Evolutionary conservation across 2,113 vertebrate species (phyloP), one percentile per base, ranked within the genome.

Genomic region (Hippocampus mohnikei): DNA sequence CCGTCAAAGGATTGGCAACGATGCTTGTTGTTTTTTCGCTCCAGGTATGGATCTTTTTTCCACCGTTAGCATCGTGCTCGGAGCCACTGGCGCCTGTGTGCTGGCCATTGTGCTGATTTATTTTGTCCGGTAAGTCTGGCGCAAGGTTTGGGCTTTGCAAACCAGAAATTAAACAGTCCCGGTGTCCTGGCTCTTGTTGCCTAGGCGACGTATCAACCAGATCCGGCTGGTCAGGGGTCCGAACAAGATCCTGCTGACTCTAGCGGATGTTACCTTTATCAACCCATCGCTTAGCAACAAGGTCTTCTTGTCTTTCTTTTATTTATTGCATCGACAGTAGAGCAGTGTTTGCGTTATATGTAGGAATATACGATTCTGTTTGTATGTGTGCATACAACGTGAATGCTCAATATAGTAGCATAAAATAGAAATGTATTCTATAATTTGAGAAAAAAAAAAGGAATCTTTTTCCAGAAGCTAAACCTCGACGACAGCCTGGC

Each of bases 231-330:
- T 94, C 48, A 81, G 73, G 25, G 92, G 92, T n/a, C 91, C 91
- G 5, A 89, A 92, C 84, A 93, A 90, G 84, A 93, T 94, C 75
- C 48, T 92, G 23, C 84, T 94, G 69, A 93, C 91, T 59, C 78
- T 93, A 71, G 80, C 69, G 6, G 90, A 94, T 23, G 90, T 94
- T 66, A 93, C 91, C 0, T 94, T 94, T 46, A 93, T 94, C 59
- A 92, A 92, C 74, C 93, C 93, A 0, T 93, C 91, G 0, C 83
- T 94, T 1, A 94, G 93, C 83, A 90, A 91, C 76, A 93, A 92
- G 92, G 93, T 93, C 52, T 62, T 41, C 9, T 10, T 20, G 16
- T 41, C 9, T 16, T 21, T 41, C 20, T 62, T 61, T 20, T 37
- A 61, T 37, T 25, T 20, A 8, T 37, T 37, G 18, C 18, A 61